These are phyloP conservation scores for Orchesellides sinensis DNA, from an alignment of 2,888 invertebrate species.

Conservation along the genomic window DNA sequence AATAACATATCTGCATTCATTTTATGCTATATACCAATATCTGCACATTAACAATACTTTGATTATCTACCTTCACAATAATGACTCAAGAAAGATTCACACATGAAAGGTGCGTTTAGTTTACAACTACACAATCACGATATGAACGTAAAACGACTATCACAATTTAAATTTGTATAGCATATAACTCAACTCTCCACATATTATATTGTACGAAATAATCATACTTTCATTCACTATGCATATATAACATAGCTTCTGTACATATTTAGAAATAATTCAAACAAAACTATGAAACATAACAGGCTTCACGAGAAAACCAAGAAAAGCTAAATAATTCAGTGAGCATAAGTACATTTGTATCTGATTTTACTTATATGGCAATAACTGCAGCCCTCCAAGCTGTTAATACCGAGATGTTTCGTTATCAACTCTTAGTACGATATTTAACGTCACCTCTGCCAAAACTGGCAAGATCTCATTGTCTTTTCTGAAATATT, in stretches of 20 bases:
- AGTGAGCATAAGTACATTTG: conserved; percentile 22
- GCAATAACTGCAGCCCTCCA: conserved; percentile 2
- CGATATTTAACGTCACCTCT: background rate
- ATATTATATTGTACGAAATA: background rate
- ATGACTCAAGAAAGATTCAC: no score
- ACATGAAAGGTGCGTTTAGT: no score
- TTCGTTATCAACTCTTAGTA: background rate
- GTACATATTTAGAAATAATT: background rate
- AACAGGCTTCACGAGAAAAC: background rate
- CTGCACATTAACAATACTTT: no score
- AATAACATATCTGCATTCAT: no score
- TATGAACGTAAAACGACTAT: conserved; percentile 6
- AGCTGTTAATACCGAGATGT: background rate
- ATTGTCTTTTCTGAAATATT: background rate
- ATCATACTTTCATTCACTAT: background rate
- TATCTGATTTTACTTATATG: conserved; percentile 4
- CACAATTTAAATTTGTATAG: conserved; percentile 12
- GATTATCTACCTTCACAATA: no score
- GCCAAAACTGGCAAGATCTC: background rate
- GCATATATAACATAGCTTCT: background rate
- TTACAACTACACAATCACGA: no score
- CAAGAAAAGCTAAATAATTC: background rate
- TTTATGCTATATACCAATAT: no score
- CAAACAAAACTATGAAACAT: no score
- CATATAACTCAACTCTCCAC: background rate